These are phyloP conservation scores for Lathronympha strigana DNA, from an alignment of 2,888 invertebrate species.

Conservation along the genomic window DNA sequence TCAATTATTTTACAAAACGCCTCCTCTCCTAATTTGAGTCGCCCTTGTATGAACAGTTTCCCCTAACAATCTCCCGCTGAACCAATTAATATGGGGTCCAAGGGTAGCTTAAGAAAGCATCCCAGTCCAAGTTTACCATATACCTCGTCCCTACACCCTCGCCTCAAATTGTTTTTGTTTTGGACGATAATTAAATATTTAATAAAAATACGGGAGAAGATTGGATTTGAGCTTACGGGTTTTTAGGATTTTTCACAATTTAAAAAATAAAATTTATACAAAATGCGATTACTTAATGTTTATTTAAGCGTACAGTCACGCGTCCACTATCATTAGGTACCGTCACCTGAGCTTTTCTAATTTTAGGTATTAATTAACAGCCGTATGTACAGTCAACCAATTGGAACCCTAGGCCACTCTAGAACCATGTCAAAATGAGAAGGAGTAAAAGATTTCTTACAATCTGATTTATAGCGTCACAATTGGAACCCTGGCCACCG, in stretches of 20 bases:
- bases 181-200: constrained; percentile 37
- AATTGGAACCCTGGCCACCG: too few relatives aligned
- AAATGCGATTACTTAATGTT: not conserved
- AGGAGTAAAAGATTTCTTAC: too few relatives aligned
- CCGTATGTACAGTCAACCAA: too few relatives aligned
- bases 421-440: too few relatives aligned
- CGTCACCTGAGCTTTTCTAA: too few relatives aligned
- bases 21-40: constrained; percentile 44
- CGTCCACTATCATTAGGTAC: too few relatives aligned
- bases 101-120: constrained; percentile 51
- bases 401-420: too few relatives aligned
- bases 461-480: too few relatives aligned
- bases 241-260: not conserved
- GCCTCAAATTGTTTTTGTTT: constrained; percentile 37
- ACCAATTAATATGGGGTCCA: constrained; percentile 62
- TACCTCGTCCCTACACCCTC: constrained; percentile 25
- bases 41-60: constrained; percentile 44
- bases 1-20: not conserved
- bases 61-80: constrained; percentile 54
- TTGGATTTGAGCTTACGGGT: not conserved
- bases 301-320: too few relatives aligned
- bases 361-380: too few relatives aligned
- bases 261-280: not conserved
- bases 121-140: constrained; percentile 49
- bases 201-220: constrained; percentile 13